A percentile compares a stretch with the other conserved stretches of the same genome.
These are phyloP conservation scores for Hydra vulgaris DNA, from an alignment of 30 jellyfish, hydroid and myxozoan genomes.

Conservation along the genomic window DNA sequence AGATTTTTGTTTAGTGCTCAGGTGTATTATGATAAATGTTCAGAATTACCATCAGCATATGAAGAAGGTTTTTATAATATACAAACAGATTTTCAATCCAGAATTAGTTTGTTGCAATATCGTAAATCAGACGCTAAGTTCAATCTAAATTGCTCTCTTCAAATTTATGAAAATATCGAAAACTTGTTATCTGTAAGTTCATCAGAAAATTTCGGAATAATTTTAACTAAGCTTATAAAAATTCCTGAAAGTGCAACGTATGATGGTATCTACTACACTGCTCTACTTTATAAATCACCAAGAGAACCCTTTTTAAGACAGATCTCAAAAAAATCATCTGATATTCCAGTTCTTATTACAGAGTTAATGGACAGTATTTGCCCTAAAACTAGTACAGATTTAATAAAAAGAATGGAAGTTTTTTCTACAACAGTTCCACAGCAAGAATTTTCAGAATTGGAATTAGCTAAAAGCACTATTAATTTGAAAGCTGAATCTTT, in stretches of 20 bases:
- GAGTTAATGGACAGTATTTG: background rate
- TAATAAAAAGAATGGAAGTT: background rate
- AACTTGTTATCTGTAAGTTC: background rate
- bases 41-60: background rate
- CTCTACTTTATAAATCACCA: background rate
- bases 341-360: background rate
- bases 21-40: slow-evolving; percentile 6
- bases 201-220: background rate
- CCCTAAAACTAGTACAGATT: background rate
- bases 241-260: background rate
- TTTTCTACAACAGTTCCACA: background rate
- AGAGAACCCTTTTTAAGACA: background rate
- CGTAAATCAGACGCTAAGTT: background rate
- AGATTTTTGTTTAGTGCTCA: background rate
- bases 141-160: slow-evolving; percentile 4
- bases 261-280: background rate
- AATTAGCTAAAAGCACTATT: background rate
- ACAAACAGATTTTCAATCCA: background rate
- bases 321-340: background rate
- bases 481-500: background rate
- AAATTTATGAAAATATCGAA: background rate
- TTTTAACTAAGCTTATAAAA: background rate
- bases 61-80: background rate
- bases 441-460: background rate
- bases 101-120: background rate